Evolutionary conservation across 2,797 vertebrate genomes (phyloP).

Genomic region (Siniperca undulata): DNA sequence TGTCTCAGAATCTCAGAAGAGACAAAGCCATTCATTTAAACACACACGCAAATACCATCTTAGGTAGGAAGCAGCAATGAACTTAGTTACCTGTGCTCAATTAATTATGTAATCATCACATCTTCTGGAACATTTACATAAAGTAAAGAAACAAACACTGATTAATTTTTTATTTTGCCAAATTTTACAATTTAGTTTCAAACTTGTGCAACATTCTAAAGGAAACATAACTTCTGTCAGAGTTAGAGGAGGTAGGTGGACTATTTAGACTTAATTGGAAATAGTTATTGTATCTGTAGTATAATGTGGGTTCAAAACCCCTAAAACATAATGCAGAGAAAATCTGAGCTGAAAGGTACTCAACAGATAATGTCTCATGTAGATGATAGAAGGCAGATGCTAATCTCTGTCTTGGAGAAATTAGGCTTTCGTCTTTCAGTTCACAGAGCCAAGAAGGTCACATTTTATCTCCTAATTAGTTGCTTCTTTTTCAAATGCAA

Average conservation of each 20-base stretch:
- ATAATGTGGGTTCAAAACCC: not conserved
- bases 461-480: conserved; percentile 1
- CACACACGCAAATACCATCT: not conserved
- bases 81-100: not conserved
- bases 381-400: not conserved
- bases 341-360: not conserved
- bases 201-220: not conserved
- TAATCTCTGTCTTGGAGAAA: not conserved
- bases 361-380: not conserved
- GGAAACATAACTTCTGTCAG: not conserved
- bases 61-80: not conserved
- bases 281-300: not conserved
- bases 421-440: not conserved
- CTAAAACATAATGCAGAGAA: not conserved
- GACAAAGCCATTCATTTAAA: not conserved
- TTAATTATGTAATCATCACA: not conserved
- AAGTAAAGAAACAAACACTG: not conserved
- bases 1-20: not conserved
- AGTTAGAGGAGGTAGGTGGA: not conserved
- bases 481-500: not conserved
- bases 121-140: not conserved
- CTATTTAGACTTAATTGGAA: not conserved
- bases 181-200: not conserved
- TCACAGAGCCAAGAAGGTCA: conserved; percentile 1
- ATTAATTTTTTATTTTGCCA: not conserved